A percentile compares a stretch with the other conserved stretches of the same genome.
These are phyloP conservation scores for Sitobion miscanthi DNA, from an alignment of 1,140 invertebrate species.

Conservation along the genomic window DNA sequence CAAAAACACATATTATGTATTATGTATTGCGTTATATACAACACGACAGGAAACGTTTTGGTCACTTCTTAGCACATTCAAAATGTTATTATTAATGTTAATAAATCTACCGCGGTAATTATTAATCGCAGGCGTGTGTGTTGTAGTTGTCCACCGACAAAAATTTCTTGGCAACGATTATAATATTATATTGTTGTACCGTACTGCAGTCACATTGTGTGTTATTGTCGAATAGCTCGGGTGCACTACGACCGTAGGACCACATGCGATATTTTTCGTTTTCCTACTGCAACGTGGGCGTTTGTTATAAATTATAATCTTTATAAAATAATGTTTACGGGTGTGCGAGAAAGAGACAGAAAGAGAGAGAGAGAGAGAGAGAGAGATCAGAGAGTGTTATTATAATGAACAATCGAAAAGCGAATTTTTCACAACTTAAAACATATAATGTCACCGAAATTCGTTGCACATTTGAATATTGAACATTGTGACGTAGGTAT, in stretches of 20 bases:
- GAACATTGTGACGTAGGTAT: not conserved
- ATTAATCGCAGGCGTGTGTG: conserved; percentile 35
- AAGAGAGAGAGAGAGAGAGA: too few relatives aligned
- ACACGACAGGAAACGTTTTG: not conserved
- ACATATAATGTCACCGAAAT: not conserved
- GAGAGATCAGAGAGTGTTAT: too few relatives aligned
- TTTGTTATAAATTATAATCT: not conserved
- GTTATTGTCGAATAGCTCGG: not conserved
- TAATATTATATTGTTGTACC: not conserved
- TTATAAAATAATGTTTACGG: not conserved
- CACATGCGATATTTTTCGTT: not conserved
- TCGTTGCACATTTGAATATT: not conserved
- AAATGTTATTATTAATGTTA: not conserved
- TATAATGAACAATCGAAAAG: not conserved
- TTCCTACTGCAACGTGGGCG: not conserved
- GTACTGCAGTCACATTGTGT: not conserved
- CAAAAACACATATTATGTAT: not conserved
- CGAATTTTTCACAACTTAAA: not conserved
- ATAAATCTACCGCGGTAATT: conserved; percentile 30
- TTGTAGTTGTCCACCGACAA: not conserved
- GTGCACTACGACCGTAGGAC: not conserved
- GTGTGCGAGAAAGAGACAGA: not conserved
- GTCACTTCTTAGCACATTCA: not conserved
- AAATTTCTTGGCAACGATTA: conserved; percentile 28
- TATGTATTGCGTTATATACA: not conserved